These are phyloP conservation scores for Atlantisia rogersi DNA, from an alignment of 2,113 vertebrate species.

Conservation along the genomic window DNA sequence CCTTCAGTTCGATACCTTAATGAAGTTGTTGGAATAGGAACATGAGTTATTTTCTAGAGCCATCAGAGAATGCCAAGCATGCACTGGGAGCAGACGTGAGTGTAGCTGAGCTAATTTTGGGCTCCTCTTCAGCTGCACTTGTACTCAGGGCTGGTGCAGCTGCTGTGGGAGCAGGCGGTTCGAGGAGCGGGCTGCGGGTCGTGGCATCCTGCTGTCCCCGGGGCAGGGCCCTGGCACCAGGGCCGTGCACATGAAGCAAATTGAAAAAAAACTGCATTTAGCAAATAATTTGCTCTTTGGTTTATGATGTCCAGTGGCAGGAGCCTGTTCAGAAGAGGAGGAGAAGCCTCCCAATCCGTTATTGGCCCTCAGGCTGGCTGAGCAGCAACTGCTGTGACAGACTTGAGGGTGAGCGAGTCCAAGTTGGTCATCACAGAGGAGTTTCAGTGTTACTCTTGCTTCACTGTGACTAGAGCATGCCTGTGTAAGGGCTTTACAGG, in stretches of 20 bases:
- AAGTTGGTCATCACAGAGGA: too few species aligned
- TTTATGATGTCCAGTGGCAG: background rate
- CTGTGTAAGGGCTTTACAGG: background rate
- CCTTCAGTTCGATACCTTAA: background rate
- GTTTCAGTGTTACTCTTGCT: background rate
- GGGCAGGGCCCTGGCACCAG: background rate
- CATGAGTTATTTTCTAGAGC: background rate
- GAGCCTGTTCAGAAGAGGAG: background rate
- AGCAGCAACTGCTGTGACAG: background rate
- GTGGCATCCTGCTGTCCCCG: background rate
- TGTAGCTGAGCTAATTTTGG: constrained; percentile 18
- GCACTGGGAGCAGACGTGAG: background rate
- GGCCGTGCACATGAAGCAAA: background rate
- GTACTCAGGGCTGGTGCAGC: background rate
- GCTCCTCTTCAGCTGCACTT: background rate
- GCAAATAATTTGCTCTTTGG: background rate
- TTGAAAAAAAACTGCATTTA: background rate
- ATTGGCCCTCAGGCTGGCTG: background rate
- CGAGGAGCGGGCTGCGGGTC: background rate
- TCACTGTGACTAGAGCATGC: too few species aligned
- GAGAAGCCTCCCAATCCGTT: too few species aligned
- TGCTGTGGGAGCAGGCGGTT: background rate
- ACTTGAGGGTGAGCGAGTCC: background rate
- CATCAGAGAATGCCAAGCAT: background rate
- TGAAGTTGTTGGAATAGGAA: background rate